Percentiles rank a stretch among this genome's conserved stretches.
These are phyloP conservation scores for Dendrocopos noguchii DNA, from an alignment of 2,113 vertebrate genomes.

Conservation along the genomic window DNA sequence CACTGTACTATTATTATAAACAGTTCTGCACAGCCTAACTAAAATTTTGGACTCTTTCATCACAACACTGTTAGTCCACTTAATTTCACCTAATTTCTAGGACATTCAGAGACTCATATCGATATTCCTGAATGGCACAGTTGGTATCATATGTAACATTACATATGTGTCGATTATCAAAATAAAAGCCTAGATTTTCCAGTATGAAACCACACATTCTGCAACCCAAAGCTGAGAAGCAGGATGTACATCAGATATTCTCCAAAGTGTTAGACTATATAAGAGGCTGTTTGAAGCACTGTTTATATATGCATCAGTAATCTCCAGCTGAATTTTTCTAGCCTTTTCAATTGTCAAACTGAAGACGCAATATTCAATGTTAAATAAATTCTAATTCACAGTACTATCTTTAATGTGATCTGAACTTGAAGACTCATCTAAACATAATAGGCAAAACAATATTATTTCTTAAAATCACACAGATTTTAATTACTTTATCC, in stretches of 20 bases:
- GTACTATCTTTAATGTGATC: background rate
- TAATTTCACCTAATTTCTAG: background rate
- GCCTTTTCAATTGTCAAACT: background rate
- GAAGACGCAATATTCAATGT: background rate
- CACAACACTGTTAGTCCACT: background rate
- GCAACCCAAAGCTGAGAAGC: background rate
- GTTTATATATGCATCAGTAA: background rate
- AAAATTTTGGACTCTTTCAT: background rate
- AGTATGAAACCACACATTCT: background rate
- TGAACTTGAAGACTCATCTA: background rate
- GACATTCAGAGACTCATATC: background rate
- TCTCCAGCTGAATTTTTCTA: background rate
- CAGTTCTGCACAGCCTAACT: background rate
- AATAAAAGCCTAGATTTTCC: background rate
- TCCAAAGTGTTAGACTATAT: background rate
- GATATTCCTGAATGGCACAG: background rate
- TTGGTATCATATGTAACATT: background rate
- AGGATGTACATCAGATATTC: fast-evolving
- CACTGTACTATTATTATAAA: background rate
- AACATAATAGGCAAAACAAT: background rate
- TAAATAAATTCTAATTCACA: background rate
- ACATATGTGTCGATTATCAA: background rate
- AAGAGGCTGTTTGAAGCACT: background rate
- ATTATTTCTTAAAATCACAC: background rate
- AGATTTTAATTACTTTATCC: background rate